Percentiles rank a stretch among this genome's conserved stretches.
Evolutionary conservation across 2,797 vertebrate species (phyloP).

Genomic region (Tenualosa ilisha): DNA sequence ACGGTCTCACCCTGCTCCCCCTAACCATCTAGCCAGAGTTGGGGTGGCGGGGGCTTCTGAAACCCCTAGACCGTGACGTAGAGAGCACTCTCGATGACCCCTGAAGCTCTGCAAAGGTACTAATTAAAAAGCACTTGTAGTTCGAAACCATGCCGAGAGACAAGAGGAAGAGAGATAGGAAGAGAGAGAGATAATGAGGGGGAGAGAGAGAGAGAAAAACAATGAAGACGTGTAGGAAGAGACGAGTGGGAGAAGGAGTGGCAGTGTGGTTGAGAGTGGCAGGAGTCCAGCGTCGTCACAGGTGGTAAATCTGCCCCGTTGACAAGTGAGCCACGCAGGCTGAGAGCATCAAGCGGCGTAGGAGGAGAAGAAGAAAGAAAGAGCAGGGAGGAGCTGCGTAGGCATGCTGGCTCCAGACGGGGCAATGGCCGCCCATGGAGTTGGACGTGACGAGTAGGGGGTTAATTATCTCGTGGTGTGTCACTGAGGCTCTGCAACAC

Average conservation of each 20-base stretch:
- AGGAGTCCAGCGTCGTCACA: constrained; percentile 55
- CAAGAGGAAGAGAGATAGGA: constrained; percentile 27
- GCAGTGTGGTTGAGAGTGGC: constrained; percentile 44
- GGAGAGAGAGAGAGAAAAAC: constrained; percentile 26
- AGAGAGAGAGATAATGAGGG: constrained; percentile 41
- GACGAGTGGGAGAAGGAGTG: neutral
- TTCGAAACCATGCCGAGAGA: constrained; percentile 59
- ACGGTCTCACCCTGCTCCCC: constrained; percentile 46
- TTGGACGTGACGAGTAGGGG: constrained; percentile 16
- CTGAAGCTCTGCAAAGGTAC: constrained; percentile 68
- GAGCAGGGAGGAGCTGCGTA: constrained; percentile 50
- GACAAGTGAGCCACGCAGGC: constrained; percentile 43
- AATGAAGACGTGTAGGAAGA: neutral
- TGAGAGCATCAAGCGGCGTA: neutral
- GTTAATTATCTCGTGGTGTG: constrained; percentile 51
- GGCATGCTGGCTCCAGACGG: constrained; percentile 60
- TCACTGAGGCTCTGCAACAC: constrained; percentile 47
- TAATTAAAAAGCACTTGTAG: constrained; percentile 72
- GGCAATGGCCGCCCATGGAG: constrained; percentile 43
- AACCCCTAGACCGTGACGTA: constrained; percentile 68
- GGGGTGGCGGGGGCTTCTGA: constrained; percentile 62
- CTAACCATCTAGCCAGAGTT: constrained; percentile 43
- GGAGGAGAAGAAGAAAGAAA: constrained; percentile 26
- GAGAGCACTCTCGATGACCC: constrained; percentile 72
- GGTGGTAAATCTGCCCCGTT: constrained; percentile 66